These are phyloP conservation scores for Drosophila insularis DNA, from an alignment of 1,140 invertebrate genomes.

Conservation along the genomic window DNA sequence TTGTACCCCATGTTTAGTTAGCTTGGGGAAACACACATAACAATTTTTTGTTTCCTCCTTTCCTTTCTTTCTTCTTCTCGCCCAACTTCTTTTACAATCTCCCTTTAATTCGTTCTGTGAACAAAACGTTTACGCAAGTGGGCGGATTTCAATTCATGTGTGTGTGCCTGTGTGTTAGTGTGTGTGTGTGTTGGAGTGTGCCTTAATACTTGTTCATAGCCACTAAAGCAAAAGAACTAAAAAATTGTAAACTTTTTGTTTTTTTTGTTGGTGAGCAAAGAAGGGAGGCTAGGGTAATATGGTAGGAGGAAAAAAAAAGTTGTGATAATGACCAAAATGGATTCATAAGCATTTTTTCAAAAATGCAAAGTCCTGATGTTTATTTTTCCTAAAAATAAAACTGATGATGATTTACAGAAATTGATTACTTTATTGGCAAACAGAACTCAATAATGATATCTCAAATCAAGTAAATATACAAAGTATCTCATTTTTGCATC, in stretches of 20 bases:
- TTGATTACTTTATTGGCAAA: background rate
- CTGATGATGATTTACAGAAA: background rate
- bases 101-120: constrained; percentile 25
- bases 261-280: background rate
- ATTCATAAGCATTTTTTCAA: background rate
- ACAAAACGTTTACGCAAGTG: constrained; percentile 58
- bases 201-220: constrained; percentile 51
- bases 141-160: background rate
- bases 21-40: constrained; percentile 1
- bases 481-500: too few species aligned
- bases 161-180: constrained; percentile 3
- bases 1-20: constrained; percentile 49
- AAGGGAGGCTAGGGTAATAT: too few species aligned
- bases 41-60: constrained; percentile 39
- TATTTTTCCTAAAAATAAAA: background rate
- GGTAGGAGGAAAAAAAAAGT: background rate
- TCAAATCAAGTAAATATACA: too few species aligned
- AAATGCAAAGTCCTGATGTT: too few species aligned
- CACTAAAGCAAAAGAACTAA: constrained; percentile 28
- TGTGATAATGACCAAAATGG: background rate
- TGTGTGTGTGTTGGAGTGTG: constrained; percentile 52
- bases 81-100: background rate
- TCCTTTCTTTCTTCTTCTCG: background rate
- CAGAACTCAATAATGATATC: too few species aligned
- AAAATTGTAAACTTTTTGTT: background rate